Evolutionary conservation across 2,888 invertebrate genomes (phyloP).

Genomic region (Drosophila mettleri): DNA sequence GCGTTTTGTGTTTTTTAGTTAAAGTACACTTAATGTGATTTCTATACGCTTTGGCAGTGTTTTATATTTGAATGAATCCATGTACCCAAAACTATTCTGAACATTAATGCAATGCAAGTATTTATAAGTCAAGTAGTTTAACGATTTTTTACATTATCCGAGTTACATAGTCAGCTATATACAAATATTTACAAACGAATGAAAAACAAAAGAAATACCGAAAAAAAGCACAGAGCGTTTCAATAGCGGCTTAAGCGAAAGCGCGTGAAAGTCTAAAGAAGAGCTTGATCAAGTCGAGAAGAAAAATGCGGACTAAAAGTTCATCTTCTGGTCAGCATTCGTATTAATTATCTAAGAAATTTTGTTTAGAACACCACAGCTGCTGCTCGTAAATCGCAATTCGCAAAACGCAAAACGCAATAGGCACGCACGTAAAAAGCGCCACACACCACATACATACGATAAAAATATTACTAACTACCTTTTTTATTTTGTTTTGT

Average conservation of each 20-base stretch:
- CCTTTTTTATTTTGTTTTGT: conserved; percentile 7
- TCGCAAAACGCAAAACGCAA: conserved; percentile 72
- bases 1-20: conserved; percentile 37
- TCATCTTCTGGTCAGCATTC: conserved; percentile 28
- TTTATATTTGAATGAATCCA: conserved; percentile 78
- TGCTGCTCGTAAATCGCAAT: conserved; percentile 76
- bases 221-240: conserved; percentile 51
- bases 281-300: conserved; percentile 24
- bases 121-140: conserved; percentile 4
- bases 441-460: conserved; percentile 36
- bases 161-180: conserved; percentile 49
- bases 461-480: conserved; percentile 75
- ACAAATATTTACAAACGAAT: conserved; percentile 72
- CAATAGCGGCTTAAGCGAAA: conserved; percentile 59
- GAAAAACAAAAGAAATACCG: conserved; percentile 23
- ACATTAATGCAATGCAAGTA: conserved; percentile 20
- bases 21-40: conserved; percentile 74
- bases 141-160: conserved; percentile 30
- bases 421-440: conserved; percentile 69
- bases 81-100: conserved; percentile 49
- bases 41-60: conserved; percentile 83
- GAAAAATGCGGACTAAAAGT: conserved; percentile 25
- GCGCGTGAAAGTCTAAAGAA: conserved; percentile 46
- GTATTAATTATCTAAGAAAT: conserved; percentile 61
- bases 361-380: conserved; percentile 74